phyloP scores from a whole-genome alignment of 1,140 invertebrate genomes.

The Cephus cinctus region DNA sequence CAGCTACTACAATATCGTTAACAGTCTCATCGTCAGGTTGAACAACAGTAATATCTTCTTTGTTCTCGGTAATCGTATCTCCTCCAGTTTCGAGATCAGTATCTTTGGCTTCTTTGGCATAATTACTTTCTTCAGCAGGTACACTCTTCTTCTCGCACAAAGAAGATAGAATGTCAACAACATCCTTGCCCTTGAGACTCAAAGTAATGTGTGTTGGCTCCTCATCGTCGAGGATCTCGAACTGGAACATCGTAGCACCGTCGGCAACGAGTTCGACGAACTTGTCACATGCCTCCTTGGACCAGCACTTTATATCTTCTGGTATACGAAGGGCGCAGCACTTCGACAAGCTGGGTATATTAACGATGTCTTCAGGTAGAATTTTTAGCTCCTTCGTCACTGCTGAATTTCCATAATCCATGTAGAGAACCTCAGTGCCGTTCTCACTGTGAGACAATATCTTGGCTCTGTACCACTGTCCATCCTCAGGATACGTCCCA shows the following conservation, averaged over 20 bases:
- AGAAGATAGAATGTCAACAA: constrained; percentile 30
- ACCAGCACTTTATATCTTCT: constrained; percentile 61
- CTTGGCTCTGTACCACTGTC: constrained; percentile 69
- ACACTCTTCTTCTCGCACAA: constrained; percentile 15
- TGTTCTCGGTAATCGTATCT: not conserved
- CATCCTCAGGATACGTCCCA: constrained; percentile 68
- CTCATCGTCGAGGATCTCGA: constrained; percentile 54
- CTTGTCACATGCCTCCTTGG: constrained; percentile 61
- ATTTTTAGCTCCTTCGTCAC: constrained; percentile 59
- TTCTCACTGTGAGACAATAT: constrained; percentile 62
- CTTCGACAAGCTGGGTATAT: constrained; percentile 61
- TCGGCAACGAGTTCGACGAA: constrained; percentile 65
- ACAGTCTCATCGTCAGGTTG: not conserved
- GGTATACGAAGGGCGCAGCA: constrained; percentile 66
- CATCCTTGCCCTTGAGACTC: constrained; percentile 22
- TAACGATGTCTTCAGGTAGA: constrained; percentile 64
- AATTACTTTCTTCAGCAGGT: not conserved
- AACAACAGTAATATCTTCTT: not conserved
- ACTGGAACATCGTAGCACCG: constrained; percentile 65
- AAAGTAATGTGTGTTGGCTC: constrained; percentile 26
- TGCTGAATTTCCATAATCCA: constrained; percentile 74
- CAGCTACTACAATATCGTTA: not conserved
- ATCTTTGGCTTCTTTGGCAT: not conserved
- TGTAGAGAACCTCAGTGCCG: constrained; percentile 67
- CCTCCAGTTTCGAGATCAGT: not conserved